Conservation (phyloP, 2,113 vertebrate genomes). For the Phoxinus phoxinus region DNA sequence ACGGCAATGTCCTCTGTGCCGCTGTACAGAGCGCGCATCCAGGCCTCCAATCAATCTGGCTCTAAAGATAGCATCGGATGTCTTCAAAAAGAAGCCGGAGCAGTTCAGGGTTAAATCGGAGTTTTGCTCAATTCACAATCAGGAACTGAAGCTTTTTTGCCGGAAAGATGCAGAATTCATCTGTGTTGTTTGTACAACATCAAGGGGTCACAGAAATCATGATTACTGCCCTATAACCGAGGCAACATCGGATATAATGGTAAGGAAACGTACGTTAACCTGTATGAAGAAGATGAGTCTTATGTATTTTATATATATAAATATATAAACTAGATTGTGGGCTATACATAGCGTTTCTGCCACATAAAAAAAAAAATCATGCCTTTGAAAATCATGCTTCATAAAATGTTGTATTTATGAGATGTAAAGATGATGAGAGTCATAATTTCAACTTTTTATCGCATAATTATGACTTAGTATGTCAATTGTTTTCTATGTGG, state of each 20-base stretch:
- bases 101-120: background rate
- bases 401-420: no score
- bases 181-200: constrained; percentile 65
- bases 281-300: background rate
- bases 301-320: background rate
- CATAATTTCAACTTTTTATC: no score
- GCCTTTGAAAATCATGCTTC: no score
- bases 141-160: constrained; percentile 70
- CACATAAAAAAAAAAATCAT: no score
- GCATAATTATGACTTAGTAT: no score
- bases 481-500: no score
- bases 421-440: no score
- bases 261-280: constrained; percentile 33
- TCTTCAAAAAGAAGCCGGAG: constrained; percentile 44
- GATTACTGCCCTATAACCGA: constrained; percentile 64
- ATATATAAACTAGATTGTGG: no score
- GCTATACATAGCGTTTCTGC: no score
- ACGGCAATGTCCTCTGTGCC: constrained; percentile 68
- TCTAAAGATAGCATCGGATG: constrained; percentile 66
- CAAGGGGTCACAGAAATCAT: constrained; percentile 69
- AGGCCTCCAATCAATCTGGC: constrained; percentile 70
- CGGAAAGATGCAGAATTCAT: constrained; percentile 66
- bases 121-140: constrained; percentile 60
- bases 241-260: constrained; percentile 66
- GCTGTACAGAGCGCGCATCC: constrained; percentile 29